Evolutionary conservation across 2,797 vertebrate genomes (phyloP), one percentile per base, ranked within the genome.

Genomic region (Accipiter superciliosus): DNA sequence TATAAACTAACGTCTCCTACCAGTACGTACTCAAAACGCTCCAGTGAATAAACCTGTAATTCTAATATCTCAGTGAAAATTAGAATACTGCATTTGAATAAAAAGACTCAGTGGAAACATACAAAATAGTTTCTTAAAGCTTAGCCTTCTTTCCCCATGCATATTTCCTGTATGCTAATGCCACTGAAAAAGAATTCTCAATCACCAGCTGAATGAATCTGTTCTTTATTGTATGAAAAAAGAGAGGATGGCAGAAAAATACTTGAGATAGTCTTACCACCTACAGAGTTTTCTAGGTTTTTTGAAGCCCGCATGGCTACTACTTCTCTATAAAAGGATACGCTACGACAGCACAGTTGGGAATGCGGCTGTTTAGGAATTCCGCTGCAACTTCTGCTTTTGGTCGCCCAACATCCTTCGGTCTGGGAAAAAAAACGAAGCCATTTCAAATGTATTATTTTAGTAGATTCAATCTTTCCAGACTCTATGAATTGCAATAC

Each of bases 381-480:
- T 99, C 99, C 53, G 99, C 99, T 89, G 99, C 99, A 80, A 99
- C 99, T 70, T 99, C 99, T 77, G 99, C 99, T 95, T 99, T 99
- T n/a, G 99, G 99, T 96, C 99, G 98, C 91, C 99, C 99, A 47
- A 99, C 99, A 97, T 99, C 99, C 98, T 99, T 99, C 3, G 99
- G 97, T 96, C 99, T 99, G 91, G 33, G 81, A 78, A 89, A 95
- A 95, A 97, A 86, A 12, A 1, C 59, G 59, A 92, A 87, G 17
- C 65, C 42, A 63, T 82, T 94, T 93, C 86, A 96, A 95, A 86
- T 22, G 42, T 10, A 13, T 47, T 31, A 70, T 62, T 58, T 59
- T 13, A 77, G 37, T 39, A 94, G 33, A 45, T 33, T 59, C 18
- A 47, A 11, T 55, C 42, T 73, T 65, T 69, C 49, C 33, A 88